These are phyloP conservation scores for Galeopsomyia nigrocyanea DNA, from an alignment of 2,888 invertebrate genomes.

Conservation along the genomic window DNA sequence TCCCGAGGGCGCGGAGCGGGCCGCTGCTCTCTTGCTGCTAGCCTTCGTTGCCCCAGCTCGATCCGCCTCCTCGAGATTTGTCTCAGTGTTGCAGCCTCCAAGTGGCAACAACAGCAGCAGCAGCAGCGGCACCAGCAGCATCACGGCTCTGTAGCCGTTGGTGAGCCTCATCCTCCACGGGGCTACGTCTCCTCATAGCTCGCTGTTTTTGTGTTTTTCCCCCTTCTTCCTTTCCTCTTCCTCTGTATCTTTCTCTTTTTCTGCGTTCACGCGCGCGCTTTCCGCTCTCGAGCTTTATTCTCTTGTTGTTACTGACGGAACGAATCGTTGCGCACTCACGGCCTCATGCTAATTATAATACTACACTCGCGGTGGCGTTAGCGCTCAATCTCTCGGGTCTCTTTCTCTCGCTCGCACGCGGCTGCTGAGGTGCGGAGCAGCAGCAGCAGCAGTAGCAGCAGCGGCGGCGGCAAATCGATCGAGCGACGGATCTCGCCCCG, in stretches of 20 bases:
- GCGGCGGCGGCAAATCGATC: conserved; percentile 3
- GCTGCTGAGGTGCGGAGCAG: not conserved
- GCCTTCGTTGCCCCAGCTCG: not conserved
- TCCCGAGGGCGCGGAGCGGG: conserved; percentile 16
- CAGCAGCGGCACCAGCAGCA: too few relatives aligned
- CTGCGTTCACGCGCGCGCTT: not conserved
- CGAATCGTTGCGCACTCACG: too few relatives aligned
- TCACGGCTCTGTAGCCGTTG: too few relatives aligned
- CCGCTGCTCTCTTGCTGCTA: conserved; percentile 8
- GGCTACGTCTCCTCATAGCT: not conserved
- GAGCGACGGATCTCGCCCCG: conserved; percentile 11
- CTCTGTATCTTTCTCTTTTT: not conserved
- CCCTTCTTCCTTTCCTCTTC: not conserved
- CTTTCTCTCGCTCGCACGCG: conserved; percentile 1
- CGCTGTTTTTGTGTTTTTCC: not conserved
- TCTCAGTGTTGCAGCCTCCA: conserved; percentile 9
- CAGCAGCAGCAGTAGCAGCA: not conserved
- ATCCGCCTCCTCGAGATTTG: conserved; percentile 3
- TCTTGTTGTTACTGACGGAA: not conserved
- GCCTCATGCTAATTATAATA: too few relatives aligned
- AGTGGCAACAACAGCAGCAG: too few relatives aligned
- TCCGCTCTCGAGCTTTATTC: not conserved
- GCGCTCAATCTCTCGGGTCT: conserved; percentile 2
- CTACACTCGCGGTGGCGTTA: not conserved
- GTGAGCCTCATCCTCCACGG: not conserved